phyloP scores from a whole-genome alignment of 2,113 vertebrate genomes.

The Redunca redunca region DNA sequence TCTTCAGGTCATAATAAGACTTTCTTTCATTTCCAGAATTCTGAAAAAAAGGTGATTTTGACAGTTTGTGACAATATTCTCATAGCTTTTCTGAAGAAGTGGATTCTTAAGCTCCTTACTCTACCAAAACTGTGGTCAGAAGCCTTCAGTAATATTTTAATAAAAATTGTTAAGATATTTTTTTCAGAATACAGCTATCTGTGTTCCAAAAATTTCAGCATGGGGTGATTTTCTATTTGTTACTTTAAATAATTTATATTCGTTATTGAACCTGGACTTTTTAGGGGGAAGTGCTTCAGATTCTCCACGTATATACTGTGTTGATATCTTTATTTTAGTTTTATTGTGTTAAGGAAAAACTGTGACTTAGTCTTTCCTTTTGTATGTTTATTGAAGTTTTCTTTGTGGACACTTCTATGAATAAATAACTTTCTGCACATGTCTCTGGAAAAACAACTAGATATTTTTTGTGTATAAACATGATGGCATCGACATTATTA shows the following conservation, averaged over 20 bases:
- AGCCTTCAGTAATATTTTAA: neutral
- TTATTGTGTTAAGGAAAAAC: neutral
- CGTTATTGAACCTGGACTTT: neutral
- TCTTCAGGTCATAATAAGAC: neutral
- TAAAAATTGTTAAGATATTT: neutral
- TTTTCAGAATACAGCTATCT: neutral
- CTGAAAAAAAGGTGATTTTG: neutral
- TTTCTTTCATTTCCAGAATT: neutral
- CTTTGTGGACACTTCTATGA: neutral
- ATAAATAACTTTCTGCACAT: neutral
- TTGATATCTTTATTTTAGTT: neutral
- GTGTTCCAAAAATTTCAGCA: neutral
- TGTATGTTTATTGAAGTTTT: neutral
- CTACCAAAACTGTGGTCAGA: neutral
- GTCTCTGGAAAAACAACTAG: neutral
- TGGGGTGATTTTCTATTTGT: neutral
- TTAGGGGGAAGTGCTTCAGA: neutral
- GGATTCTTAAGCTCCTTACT: neutral
- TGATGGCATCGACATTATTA: neutral
- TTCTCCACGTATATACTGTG: neutral
- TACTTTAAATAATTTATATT: neutral
- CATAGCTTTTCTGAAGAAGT: neutral
- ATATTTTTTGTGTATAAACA: neutral
- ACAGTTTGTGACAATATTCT: neutral
- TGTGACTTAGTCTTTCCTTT: neutral